Percentiles rank a stretch among this genome's conserved stretches.
phyloP scores from a whole-genome alignment of 2,888 invertebrate genomes.

The Eupithecia subumbrata region DNA sequence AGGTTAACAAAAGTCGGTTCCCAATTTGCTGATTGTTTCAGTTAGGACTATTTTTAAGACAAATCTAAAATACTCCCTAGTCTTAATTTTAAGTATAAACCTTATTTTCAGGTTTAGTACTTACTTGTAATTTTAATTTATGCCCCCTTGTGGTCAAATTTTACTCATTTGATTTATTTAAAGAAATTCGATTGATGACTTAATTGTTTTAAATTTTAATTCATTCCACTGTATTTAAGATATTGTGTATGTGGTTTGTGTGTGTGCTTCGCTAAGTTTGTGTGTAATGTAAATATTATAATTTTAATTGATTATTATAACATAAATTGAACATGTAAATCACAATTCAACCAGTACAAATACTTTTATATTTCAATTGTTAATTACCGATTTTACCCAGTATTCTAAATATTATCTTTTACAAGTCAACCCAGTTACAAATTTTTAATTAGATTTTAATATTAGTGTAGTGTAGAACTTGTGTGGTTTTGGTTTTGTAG shows the following conservation, averaged over 20 bases:
- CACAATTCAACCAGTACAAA: constrained; percentile 26
- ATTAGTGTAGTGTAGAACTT: background rate
- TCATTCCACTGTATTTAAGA: constrained; percentile 30
- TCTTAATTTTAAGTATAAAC: constrained; percentile 41
- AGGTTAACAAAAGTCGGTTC: background rate
- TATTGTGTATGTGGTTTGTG: constrained; percentile 22
- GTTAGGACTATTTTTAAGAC: constrained; percentile 17
- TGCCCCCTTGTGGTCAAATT: constrained; percentile 15
- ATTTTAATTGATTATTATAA: constrained; percentile 38
- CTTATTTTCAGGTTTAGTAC: constrained; percentile 30
- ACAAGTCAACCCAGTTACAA: constrained; percentile 3
- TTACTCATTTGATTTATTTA: constrained; percentile 19
- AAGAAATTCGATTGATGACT: constrained; percentile 5
- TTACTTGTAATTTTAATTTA: constrained; percentile 30
- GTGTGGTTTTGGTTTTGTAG: constrained; percentile 20
- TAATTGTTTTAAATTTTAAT: constrained; percentile 21
- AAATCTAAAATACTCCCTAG: constrained; percentile 43
- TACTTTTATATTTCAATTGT: background rate
- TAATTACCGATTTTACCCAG: background rate
- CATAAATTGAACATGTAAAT: constrained; percentile 18
- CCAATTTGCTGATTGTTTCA: constrained; percentile 6
- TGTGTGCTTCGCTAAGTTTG: constrained; percentile 15
- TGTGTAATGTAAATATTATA: constrained; percentile 29
- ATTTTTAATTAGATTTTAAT: background rate
- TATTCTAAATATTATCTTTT: constrained; percentile 1